Evolutionary conservation across 2,113 vertebrate species (phyloP).

Genomic region (Zosterops pallidus): DNA sequence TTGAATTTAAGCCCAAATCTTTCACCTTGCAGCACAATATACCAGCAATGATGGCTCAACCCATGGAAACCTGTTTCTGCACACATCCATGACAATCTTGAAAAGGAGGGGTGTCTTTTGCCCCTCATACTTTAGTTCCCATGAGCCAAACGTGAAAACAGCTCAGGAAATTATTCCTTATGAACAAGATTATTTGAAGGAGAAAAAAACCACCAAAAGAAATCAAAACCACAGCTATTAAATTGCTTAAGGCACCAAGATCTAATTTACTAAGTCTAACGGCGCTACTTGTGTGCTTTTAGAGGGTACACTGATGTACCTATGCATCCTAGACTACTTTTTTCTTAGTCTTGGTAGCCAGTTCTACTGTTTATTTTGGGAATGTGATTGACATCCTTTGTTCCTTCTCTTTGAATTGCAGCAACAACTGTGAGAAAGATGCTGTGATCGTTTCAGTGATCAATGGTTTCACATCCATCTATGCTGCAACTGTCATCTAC

Average conservation of each 20-base stretch:
- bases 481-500: constrained; percentile 91
- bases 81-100: background rate
- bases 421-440: constrained; percentile 95
- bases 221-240: background rate
- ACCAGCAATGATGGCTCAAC: background rate
- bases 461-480: constrained; percentile 92
- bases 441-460: constrained; percentile 89
- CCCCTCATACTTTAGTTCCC: background rate
- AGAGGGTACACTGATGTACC: background rate
- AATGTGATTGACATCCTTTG: background rate
- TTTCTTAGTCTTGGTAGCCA: background rate
- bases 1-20: background rate
- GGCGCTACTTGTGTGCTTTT: background rate
- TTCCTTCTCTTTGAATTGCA: constrained; percentile 50
- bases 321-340: background rate
- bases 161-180: background rate
- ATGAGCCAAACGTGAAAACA: background rate
- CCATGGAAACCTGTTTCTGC: background rate
- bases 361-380: background rate
- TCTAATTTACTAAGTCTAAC: background rate
- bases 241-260: background rate
- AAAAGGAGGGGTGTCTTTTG: background rate
- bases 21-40: background rate
- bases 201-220: rapidly evolving
- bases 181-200: background rate